Evolutionary conservation across 2,888 invertebrate species (phyloP).

Genomic region (Schrankia costaestrigalis): DNA sequence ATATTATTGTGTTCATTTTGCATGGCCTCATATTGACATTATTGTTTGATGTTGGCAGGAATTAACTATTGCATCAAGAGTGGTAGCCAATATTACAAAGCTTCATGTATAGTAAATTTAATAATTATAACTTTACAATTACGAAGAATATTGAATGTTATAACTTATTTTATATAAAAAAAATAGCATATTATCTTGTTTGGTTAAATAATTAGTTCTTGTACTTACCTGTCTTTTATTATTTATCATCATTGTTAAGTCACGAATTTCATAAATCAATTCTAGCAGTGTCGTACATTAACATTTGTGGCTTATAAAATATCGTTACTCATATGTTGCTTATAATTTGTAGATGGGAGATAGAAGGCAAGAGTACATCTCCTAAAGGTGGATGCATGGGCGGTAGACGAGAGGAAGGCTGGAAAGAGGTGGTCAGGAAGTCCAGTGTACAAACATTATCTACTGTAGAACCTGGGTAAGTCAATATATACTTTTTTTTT

Average conservation of each 20-base stretch:
- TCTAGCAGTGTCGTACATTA: neutral
- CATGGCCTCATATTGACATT: constrained; percentile 23
- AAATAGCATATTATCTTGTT: too few species aligned
- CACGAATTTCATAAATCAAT: too few species aligned
- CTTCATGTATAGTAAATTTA: too few species aligned
- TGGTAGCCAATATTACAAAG: too few species aligned
- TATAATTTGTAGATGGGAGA: constrained; percentile 60
- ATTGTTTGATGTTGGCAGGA: constrained; percentile 20
- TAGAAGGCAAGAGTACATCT: constrained; percentile 79
- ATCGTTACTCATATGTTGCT: neutral
- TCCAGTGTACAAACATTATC: constrained; percentile 83
- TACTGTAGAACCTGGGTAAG: constrained; percentile 71
- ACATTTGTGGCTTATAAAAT: too few species aligned
- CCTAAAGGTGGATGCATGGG: constrained; percentile 82
- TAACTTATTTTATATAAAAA: too few species aligned
- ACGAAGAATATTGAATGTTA: too few species aligned
- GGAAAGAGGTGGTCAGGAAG: constrained; percentile 97
- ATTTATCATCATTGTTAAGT: too few species aligned
- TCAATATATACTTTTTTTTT: neutral
- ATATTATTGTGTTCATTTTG: constrained; percentile 12
- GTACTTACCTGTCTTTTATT: too few species aligned
- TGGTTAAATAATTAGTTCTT: too few species aligned
- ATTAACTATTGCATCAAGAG: constrained; percentile 7
- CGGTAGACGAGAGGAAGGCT: constrained; percentile 93
- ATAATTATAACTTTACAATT: too few species aligned